phyloP scores from a whole-genome alignment of 30 jellyfish, hydroid and myxozoan species.

The Aurelia coerulea region DNA sequence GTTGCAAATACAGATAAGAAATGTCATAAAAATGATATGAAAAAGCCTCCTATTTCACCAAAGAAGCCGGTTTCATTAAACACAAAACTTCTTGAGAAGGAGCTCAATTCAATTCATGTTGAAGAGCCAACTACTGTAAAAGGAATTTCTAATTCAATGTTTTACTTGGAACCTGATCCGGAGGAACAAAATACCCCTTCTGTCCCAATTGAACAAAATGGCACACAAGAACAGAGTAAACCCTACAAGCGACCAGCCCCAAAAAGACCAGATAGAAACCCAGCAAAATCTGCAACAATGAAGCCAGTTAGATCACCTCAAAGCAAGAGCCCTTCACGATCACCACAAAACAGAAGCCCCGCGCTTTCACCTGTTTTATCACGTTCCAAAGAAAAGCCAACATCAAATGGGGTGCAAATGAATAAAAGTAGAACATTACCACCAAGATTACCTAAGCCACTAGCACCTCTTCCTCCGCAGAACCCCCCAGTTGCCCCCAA shows the following conservation, averaged over 20 bases:
- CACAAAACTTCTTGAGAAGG: conserved; percentile 46
- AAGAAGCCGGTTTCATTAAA: conserved; percentile 37
- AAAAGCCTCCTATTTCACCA: background rate
- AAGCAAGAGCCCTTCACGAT: conserved; percentile 11
- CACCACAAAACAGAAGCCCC: conserved; percentile 14
- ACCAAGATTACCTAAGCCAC: conserved; percentile 66
- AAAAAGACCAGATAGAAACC: conserved; percentile 41
- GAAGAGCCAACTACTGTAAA: background rate
- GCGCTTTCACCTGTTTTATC: too few relatives aligned
- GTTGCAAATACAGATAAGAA: conserved; percentile 7
- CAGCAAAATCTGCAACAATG: conserved; percentile 10
- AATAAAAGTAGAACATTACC: conserved; percentile 18
- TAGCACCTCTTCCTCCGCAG: conserved; percentile 80
- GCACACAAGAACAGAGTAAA: background rate
- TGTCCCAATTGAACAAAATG: background rate
- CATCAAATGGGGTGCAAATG: too few relatives aligned
- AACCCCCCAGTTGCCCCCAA: conserved; percentile 49
- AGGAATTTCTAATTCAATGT: conserved; percentile 10
- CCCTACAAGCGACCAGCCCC: conserved; percentile 60
- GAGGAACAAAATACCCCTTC: background rate
- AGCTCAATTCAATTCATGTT: background rate
- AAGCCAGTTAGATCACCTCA: too few relatives aligned
- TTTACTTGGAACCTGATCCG: background rate
- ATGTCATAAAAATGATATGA: too few relatives aligned
- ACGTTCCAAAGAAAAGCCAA: too few relatives aligned